A percentile compares a stretch with the other conserved stretches of the same genome.
Evolutionary conservation across 2,888 invertebrate genomes (phyloP).

Genomic region (Drosophila robusta): DNA sequence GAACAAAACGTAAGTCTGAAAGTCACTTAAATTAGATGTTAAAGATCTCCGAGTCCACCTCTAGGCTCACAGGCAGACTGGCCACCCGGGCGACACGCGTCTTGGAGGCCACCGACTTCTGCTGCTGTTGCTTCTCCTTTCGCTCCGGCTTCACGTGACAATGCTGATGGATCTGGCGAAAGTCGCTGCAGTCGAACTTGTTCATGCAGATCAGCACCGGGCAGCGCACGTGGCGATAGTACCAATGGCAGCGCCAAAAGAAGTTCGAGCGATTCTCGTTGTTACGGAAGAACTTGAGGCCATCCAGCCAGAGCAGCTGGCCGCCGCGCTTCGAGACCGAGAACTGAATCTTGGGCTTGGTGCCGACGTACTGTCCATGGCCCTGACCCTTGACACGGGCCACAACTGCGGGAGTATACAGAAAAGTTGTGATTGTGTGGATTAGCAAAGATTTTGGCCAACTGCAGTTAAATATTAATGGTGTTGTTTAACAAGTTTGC

Average conservation of each 20-base stretch:
- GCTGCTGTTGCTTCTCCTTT: slow-evolving; percentile 43
- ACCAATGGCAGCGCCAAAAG: slow-evolving; percentile 85
- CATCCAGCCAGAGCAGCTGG: slow-evolving; percentile 83
- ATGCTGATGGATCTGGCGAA: slow-evolving; percentile 84
- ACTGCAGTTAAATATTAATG: not conserved
- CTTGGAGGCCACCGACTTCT: not conserved
- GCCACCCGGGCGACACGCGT: not conserved
- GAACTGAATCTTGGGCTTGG: slow-evolving; percentile 82
- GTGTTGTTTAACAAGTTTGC: not conserved
- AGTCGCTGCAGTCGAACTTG: slow-evolving; percentile 82
- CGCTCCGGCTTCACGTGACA: slow-evolving; percentile 78
- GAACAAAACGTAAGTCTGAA: slow-evolving; percentile 29
- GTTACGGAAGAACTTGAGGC: slow-evolving; percentile 84
- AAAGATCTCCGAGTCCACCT: slow-evolving; percentile 42
- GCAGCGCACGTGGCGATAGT: slow-evolving; percentile 83
- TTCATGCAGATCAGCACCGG: slow-evolving; percentile 85
- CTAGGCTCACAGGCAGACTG: slow-evolving; percentile 22
- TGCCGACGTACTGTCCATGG: slow-evolving; percentile 75
- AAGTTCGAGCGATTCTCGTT: slow-evolving; percentile 84
- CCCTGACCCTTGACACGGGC: not conserved
- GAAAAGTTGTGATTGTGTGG: slow-evolving; percentile 1
- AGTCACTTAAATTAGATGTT: slow-evolving; percentile 59
- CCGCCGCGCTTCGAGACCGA: slow-evolving; percentile 84
- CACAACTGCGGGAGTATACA: slow-evolving; percentile 5
- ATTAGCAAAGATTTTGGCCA: not conserved